phyloP scores from a whole-genome alignment of 2,113 vertebrate species.

The Petrocephalus zakoni region DNA sequence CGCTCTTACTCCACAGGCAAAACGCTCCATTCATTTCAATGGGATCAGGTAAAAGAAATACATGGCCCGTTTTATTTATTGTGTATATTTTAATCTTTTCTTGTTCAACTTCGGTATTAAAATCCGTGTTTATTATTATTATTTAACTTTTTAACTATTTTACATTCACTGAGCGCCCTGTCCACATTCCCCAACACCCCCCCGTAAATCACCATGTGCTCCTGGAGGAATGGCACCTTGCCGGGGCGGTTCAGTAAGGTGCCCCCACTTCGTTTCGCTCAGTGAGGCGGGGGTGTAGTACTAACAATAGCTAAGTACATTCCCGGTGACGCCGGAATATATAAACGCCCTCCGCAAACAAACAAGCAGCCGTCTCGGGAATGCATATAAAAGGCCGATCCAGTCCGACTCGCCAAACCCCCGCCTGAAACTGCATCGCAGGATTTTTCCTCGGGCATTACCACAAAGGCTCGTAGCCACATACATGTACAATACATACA shows the following conservation, averaged over 20 bases:
- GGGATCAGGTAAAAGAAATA: background rate
- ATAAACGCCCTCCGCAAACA: background rate
- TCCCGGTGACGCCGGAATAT: background rate
- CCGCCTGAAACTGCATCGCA: background rate
- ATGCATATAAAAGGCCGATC: background rate
- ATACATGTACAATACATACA: background rate
- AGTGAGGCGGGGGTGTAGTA: background rate
- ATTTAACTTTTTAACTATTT: no score
- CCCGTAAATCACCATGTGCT: background rate
- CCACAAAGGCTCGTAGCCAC: background rate
- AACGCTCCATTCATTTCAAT: background rate
- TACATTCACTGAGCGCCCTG: background rate
- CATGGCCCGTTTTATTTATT: background rate
- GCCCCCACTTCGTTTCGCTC: background rate
- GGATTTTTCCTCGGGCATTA: background rate
- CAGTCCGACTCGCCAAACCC: background rate
- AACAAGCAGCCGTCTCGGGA: background rate
- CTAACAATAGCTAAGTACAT: background rate
- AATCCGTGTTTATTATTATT: background rate
- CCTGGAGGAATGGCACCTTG: background rate
- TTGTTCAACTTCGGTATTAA: background rate
- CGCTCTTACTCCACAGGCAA: background rate
- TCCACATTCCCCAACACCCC: background rate
- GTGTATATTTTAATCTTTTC: no score
- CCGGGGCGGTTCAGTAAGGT: background rate